These are phyloP conservation scores for Grapholita molesta DNA, from an alignment of 1,140 invertebrate genomes.

Conservation along the genomic window DNA sequence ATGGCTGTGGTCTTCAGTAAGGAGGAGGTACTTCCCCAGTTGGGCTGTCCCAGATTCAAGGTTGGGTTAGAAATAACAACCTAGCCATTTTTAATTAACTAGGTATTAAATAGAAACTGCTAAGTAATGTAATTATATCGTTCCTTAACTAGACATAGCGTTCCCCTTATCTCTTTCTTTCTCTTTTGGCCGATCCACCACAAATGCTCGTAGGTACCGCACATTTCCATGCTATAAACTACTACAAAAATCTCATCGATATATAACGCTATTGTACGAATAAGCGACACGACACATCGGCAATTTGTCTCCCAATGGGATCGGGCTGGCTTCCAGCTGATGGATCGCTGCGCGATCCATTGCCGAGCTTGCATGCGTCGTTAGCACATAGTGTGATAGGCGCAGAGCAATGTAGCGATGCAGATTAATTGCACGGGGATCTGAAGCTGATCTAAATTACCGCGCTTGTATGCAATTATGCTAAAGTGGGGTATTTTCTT, in stretches of 20 bases:
- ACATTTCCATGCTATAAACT: neutral
- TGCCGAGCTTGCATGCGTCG: neutral
- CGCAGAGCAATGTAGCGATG: neutral
- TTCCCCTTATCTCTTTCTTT: too few relatives aligned
- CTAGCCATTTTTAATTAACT: too few relatives aligned
- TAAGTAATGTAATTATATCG: too few relatives aligned
- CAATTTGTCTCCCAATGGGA: conserved; percentile 7
- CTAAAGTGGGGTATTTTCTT: neutral
- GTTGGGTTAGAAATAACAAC: too few relatives aligned
- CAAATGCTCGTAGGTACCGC: too few relatives aligned
- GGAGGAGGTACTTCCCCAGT: too few relatives aligned
- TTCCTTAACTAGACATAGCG: too few relatives aligned
- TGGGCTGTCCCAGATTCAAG: too few relatives aligned
- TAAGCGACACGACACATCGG: conserved; percentile 5
- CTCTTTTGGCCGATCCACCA: too few relatives aligned
- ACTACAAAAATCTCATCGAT: neutral
- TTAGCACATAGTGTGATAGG: neutral
- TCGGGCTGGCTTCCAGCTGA: neutral
- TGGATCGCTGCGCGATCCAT: neutral
- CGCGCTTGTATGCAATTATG: conserved; percentile 2
- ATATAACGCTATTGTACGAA: neutral
- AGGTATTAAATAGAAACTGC: too few relatives aligned
- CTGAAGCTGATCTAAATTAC: neutral
- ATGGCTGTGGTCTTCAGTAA: too few relatives aligned
- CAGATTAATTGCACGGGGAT: conserved; percentile 8